Evolutionary conservation across 2,113 vertebrate genomes (phyloP).

Genomic region (Pteruthius melanotis): DNA sequence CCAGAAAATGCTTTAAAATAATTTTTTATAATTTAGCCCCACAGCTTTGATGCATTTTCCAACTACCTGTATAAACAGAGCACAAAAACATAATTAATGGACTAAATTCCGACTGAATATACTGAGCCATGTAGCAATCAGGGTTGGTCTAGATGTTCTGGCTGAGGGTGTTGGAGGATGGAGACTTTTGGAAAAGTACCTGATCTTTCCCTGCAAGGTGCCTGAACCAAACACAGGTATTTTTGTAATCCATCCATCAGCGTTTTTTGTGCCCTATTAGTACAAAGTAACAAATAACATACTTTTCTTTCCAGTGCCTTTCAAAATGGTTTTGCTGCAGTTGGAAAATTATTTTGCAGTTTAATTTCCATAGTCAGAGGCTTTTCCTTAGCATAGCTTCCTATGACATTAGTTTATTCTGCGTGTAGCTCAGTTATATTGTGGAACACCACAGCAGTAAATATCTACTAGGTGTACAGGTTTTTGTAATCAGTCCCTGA

Average conservation of each 20-base stretch:
- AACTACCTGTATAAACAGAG: background rate
- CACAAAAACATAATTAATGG: background rate
- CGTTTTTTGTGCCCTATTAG: background rate
- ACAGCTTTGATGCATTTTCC: background rate
- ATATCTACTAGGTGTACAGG: conserved; percentile 8
- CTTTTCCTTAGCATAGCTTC: background rate
- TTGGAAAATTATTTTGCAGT: background rate
- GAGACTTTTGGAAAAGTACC: background rate
- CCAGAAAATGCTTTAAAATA: background rate
- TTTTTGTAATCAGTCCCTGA: conserved; percentile 27
- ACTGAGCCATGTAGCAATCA: background rate
- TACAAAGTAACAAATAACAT: background rate
- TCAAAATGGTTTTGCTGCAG: background rate
- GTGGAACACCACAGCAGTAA: background rate
- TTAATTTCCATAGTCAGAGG: background rate
- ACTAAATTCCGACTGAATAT: background rate
- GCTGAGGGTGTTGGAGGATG: background rate
- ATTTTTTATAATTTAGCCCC: background rate
- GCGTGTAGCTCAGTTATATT: background rate
- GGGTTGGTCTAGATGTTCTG: background rate
- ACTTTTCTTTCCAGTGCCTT: background rate
- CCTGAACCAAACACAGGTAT: background rate
- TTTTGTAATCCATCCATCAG: background rate
- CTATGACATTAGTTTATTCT: conserved; percentile 17
- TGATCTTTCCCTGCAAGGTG: background rate